Base-by-base conservation (phyloP, 2,888 invertebrate genomes). In the Drosophila conformis region DNA sequence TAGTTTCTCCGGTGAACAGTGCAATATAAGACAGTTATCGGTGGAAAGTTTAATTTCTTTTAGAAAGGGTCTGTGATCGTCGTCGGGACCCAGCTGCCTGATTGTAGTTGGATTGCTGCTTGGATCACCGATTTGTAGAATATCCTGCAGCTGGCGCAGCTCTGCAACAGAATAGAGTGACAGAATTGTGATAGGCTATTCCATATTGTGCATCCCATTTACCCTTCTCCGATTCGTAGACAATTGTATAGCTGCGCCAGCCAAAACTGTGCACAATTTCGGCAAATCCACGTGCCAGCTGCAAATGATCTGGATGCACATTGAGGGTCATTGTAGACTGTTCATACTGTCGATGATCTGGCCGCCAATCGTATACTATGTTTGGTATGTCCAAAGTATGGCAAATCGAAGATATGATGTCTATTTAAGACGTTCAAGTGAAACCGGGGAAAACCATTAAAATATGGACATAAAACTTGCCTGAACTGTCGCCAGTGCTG, bases 181-280 rank as follows among this genome's bases (percentile, higher is more conserved):
- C 46, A 7, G 46, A 46, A 4, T 27, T 29, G 13, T 25, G 6
- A 29, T 25, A 21, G 1, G 0, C 15, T 10, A 25, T 0, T 8
- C 6, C 1, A 11, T 6, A 8, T 0, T 8, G n/a, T 21, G 1
- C 13, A 11, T 6, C 13, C 8, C 10, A 11, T 27, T 69, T 89
- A 95, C 96, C 97, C 89, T 96, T 96, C 90, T 96, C 96, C 89
- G 96, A 95, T 93, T 98, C 97, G 92, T 97, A 98, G 61, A 98
- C 94, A 51, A 97, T 95, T 2, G 97, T 96, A 88, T 96, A 97
- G 80, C 95, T 95, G 80, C 95, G 95, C 98, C 98, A 98, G 79
- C 95, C 95, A 92, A 96, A 96, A 73, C 95, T 95, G 78, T 95
- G 95, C 5, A 98, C 94, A 51, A 97, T 93, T 90, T 95, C 95